Evolutionary conservation across 2,113 vertebrate genomes (phyloP).

Genomic region (Scopus umbretta): DNA sequence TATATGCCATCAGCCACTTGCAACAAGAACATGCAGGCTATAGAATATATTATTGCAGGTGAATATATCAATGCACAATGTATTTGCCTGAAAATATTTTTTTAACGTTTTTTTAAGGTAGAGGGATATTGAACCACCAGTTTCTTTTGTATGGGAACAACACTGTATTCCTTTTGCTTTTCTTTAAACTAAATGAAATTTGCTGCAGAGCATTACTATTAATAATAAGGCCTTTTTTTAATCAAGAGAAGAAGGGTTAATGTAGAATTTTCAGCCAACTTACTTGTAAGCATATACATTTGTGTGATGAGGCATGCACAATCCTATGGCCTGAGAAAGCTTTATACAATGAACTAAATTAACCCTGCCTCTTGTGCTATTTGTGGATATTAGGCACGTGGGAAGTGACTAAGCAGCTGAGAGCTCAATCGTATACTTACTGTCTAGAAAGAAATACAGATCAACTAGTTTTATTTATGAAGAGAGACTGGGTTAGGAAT

Average conservation of each 20-base stretch:
- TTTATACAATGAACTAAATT: not conserved
- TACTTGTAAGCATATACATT: not conserved
- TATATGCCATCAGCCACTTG: not conserved
- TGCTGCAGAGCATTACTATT: not conserved
- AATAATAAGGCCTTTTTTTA: not conserved
- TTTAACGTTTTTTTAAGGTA: not conserved
- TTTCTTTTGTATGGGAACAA: not conserved
- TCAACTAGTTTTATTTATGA: not conserved
- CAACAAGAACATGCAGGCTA: not conserved
- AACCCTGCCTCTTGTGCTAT: not conserved
- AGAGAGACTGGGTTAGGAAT: not conserved
- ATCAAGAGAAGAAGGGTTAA: not conserved
- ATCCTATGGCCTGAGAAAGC: not conserved
- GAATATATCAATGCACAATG: not conserved
- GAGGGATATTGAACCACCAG: not conserved
- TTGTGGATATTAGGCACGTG: not conserved
- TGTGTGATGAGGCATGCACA: not conserved
- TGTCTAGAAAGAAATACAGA: not conserved
- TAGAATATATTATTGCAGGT: not conserved
- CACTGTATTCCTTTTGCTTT: not conserved
- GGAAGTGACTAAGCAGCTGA: not conserved
- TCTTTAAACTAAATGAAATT: not conserved
- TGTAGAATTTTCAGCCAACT: not conserved
- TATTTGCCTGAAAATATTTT: not conserved
- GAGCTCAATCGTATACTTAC: not conserved